Evolutionary conservation across 1,140 invertebrate genomes (phyloP).

Genomic region (Aphaenogaster floridana): DNA sequence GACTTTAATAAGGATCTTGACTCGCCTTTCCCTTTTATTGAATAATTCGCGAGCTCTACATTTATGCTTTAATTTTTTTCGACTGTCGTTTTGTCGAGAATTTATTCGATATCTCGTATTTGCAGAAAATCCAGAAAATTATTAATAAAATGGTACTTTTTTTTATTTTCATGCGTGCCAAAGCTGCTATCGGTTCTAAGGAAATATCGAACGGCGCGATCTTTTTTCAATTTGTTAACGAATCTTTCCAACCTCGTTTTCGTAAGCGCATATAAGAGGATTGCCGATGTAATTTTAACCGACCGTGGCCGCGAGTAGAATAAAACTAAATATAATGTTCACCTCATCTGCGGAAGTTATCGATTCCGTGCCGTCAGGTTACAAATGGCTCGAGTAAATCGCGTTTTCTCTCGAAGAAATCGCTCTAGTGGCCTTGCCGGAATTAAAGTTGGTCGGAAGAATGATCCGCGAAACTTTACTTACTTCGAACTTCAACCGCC

Average conservation of each 20-base stretch:
- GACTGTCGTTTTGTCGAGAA: background rate
- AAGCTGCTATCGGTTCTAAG: background rate
- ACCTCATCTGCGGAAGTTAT: slow-evolving; percentile 36
- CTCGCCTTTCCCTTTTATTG: background rate
- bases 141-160: background rate
- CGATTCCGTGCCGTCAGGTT: slow-evolving; percentile 41
- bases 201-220: background rate
- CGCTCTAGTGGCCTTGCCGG: slow-evolving; percentile 56
- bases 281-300: slow-evolving; percentile 34
- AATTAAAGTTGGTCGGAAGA: slow-evolving; percentile 60
- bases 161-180: background rate
- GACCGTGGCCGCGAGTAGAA: background rate
- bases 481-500: slow-evolving; percentile 48
- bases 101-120: background rate
- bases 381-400: slow-evolving; percentile 60
- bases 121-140: background rate
- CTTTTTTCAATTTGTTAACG: background rate
- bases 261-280: background rate
- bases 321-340: slow-evolving; percentile 46
- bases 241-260: slow-evolving; percentile 7
- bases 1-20: background rate
- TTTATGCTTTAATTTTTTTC: background rate
- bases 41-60: background rate
- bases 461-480: slow-evolving; percentile 54
- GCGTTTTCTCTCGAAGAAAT: slow-evolving; percentile 50